phyloP scores from a whole-genome alignment of 1,140 invertebrate species.

The Diorhabda elongata region DNA sequence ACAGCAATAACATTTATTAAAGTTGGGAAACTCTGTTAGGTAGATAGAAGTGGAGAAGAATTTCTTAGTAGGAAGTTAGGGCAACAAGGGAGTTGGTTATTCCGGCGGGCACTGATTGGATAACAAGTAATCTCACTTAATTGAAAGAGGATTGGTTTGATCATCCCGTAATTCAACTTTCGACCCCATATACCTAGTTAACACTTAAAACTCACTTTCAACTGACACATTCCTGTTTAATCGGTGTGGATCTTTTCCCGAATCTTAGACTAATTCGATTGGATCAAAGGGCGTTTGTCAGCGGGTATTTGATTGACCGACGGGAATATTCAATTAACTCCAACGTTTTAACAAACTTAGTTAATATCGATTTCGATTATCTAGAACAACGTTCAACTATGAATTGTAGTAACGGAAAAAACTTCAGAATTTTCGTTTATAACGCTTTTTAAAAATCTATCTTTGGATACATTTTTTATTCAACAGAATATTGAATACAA shows the following conservation, averaged over 20 bases:
- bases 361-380: too few relatives aligned
- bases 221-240: slow-evolving; percentile 5
- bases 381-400: too few relatives aligned
- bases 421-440: too few relatives aligned
- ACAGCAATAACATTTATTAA: neutral
- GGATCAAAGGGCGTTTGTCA: slow-evolving; percentile 1
- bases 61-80: slow-evolving; percentile 12
- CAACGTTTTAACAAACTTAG: too few relatives aligned
- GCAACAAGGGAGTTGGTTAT: slow-evolving; percentile 28
- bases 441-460: too few relatives aligned
- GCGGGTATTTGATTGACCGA: neutral
- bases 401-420: too few relatives aligned
- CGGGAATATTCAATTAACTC: too few relatives aligned
- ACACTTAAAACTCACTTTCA: slow-evolving; percentile 18
- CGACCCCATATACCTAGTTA: slow-evolving; percentile 23
- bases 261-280: slow-evolving; percentile 9
- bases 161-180: slow-evolving; percentile 29
- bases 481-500: too few relatives aligned
- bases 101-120: slow-evolving; percentile 36
- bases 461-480: too few relatives aligned
- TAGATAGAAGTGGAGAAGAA: neutral
- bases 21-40: neutral
- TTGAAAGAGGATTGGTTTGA: slow-evolving; percentile 42
- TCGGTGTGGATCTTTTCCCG: neutral
- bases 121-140: slow-evolving; percentile 43